Conservation (phyloP, 2,113 vertebrate genomes). For the Gobiocypris rarus region DNA sequence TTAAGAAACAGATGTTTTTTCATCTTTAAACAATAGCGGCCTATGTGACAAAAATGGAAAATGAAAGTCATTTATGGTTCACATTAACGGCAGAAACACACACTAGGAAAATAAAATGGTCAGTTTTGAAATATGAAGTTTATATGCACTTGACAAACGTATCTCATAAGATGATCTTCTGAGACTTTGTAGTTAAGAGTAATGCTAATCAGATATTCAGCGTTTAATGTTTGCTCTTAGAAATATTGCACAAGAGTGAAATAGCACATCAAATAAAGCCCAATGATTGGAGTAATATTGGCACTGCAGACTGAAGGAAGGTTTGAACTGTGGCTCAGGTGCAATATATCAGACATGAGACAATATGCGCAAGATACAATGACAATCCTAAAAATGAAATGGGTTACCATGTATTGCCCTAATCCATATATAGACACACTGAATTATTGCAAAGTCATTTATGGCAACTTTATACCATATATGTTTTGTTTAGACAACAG, state of each 20-base stretch:
- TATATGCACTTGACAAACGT: not conserved
- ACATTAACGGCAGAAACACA: not conserved
- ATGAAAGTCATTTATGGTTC: not conserved
- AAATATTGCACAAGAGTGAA: not conserved
- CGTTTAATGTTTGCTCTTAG: conserved; percentile 31
- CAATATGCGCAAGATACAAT: not conserved
- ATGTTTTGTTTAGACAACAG: not conserved
- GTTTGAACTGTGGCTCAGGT: conserved; percentile 20
- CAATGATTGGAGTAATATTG: conserved; percentile 16
- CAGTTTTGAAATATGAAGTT: not conserved
- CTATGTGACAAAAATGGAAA: not conserved
- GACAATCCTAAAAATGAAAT: not conserved
- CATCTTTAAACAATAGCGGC: too few relatives aligned
- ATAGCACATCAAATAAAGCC: conserved; percentile 21
- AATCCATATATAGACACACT: not conserved
- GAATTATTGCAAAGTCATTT: not conserved
- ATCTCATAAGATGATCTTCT: not conserved
- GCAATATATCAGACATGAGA: conserved; percentile 1
- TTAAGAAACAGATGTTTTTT: too few relatives aligned
- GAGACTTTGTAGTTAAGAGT: not conserved
- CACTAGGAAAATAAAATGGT: not conserved
- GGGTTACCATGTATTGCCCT: not conserved
- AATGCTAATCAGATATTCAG: not conserved
- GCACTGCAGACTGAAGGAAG: not conserved
- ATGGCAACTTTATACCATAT: not conserved